phyloP scores from a whole-genome alignment of 1,140 invertebrate species.

The Mercenaria mercenaria region DNA sequence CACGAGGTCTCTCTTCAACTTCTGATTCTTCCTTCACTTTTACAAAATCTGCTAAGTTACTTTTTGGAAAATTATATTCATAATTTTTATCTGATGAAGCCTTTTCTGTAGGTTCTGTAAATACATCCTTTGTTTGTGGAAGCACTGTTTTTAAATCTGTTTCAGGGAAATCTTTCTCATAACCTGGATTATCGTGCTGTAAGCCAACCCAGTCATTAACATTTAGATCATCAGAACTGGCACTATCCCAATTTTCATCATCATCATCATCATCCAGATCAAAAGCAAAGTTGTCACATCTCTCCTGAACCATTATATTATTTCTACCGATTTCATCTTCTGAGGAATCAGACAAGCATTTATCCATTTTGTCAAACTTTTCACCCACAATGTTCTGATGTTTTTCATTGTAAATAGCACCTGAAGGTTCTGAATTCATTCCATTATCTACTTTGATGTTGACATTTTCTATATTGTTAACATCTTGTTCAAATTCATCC shows the following conservation, averaged over 20 bases:
- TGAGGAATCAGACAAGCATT: background rate
- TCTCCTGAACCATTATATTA: background rate
- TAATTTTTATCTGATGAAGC: background rate
- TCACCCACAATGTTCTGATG: background rate
- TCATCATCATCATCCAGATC: conserved; percentile 31
- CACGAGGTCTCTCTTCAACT: background rate
- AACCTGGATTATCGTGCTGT: background rate
- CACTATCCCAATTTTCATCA: conserved; percentile 43
- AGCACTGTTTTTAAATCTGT: conserved; percentile 1
- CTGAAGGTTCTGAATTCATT: background rate
- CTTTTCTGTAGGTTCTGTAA: background rate
- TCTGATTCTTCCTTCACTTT: background rate
- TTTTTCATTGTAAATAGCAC: background rate
- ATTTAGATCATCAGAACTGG: conserved; percentile 12
- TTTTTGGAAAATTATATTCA: background rate
- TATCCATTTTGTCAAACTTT: background rate
- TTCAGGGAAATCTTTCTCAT: background rate
- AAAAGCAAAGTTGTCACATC: conserved; percentile 44
- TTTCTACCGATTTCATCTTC: conserved; percentile 7
- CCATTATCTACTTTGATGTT: background rate
- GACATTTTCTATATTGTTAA: background rate
- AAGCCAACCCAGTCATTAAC: background rate
- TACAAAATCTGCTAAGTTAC: conserved; percentile 4
- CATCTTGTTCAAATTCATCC: conserved; percentile 45
- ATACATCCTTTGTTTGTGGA: background rate